Percentiles rank a stretch among this genome's conserved stretches.
phyloP scores from a whole-genome alignment of 2,113 vertebrate species.

The Ranitomeya imitator region DNA sequence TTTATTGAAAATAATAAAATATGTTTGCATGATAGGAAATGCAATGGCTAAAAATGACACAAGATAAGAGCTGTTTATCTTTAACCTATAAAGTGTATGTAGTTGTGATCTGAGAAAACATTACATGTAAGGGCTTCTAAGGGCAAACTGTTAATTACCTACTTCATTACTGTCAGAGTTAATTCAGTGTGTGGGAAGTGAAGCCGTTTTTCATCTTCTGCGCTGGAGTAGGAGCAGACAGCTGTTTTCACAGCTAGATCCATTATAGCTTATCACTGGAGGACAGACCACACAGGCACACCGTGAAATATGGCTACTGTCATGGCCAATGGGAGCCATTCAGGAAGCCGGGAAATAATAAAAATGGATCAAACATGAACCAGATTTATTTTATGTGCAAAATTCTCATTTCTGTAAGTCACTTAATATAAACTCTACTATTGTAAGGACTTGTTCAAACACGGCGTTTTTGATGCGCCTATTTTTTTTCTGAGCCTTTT shows the following conservation, averaged over 20 bases:
- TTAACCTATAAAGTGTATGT: slow-evolving; percentile 31
- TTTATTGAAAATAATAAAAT: background rate
- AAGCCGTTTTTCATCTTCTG: slow-evolving; percentile 81
- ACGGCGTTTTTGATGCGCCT: too few relatives aligned
- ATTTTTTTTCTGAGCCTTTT: too few relatives aligned
- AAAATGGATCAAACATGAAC: background rate
- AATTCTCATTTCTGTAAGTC: background rate
- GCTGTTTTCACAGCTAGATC: slow-evolving; percentile 79
- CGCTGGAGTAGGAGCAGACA: slow-evolving; percentile 76
- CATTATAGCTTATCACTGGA: slow-evolving; percentile 93
- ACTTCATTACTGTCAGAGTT: slow-evolving; percentile 93
- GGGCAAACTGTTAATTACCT: slow-evolving; percentile 90
- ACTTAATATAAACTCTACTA: background rate
- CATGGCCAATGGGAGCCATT: slow-evolving; percentile 64
- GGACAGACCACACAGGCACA: slow-evolving; percentile 75
- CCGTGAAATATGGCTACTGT: slow-evolving; percentile 92
- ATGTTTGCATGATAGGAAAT: slow-evolving; percentile 10
- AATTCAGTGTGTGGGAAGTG: slow-evolving; percentile 80
- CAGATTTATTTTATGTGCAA: background rate
- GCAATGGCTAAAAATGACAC: slow-evolving; percentile 20
- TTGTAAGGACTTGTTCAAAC: too few relatives aligned
- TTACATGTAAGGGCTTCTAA: slow-evolving; percentile 73
- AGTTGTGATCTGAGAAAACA: slow-evolving; percentile 63
- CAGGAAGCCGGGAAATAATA: background rate
- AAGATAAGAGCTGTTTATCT: slow-evolving; percentile 39